Evolutionary conservation across 2,797 vertebrate genomes (phyloP).

Genomic region (Pangasius mekongensis): DNA sequence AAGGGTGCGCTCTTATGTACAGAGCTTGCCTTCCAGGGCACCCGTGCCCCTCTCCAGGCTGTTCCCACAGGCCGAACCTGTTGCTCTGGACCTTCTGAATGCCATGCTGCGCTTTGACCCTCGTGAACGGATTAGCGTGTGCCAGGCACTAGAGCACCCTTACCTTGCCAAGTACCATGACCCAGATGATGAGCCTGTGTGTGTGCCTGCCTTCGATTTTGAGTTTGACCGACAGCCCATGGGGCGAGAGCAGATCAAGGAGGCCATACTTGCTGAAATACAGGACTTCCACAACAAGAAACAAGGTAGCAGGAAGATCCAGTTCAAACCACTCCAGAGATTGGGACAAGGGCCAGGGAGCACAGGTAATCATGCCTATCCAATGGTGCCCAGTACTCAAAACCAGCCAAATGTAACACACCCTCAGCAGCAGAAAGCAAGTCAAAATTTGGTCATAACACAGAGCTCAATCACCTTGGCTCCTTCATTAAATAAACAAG

Average conservation of each 20-base stretch:
- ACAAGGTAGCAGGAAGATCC: slow-evolving; percentile 81
- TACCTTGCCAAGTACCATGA: slow-evolving; percentile 93
- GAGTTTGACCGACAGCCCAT: slow-evolving; percentile 84
- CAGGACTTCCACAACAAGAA: slow-evolving; percentile 87
- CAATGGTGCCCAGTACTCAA: slow-evolving; percentile 48
- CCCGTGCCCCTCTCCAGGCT: slow-evolving; percentile 82
- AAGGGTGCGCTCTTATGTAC: slow-evolving; percentile 86
- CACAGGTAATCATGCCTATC: slow-evolving; percentile 48
- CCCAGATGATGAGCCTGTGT: slow-evolving; percentile 89
- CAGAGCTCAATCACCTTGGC: slow-evolving; percentile 63
- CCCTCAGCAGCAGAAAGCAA: slow-evolving; percentile 48
- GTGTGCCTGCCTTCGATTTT: slow-evolving; percentile 92
- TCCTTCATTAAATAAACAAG: slow-evolving; percentile 64
- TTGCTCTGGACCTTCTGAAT: slow-evolving; percentile 80
- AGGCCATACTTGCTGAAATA: slow-evolving; percentile 90
- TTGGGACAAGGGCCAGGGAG: slow-evolving; percentile 46
- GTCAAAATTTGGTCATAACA: slow-evolving; percentile 53
- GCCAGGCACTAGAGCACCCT: slow-evolving; percentile 84
- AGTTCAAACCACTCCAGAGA: slow-evolving; percentile 80
- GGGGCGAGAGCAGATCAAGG: slow-evolving; percentile 88
- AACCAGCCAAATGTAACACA: slow-evolving; percentile 61
- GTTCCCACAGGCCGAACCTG: slow-evolving; percentile 82
- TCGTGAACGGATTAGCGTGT: slow-evolving; percentile 80
- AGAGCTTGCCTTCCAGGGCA: slow-evolving; percentile 82
- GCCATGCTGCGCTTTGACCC: slow-evolving; percentile 88